Evolutionary conservation across 2,113 vertebrate genomes (phyloP).

Genomic region (Tiliqua scincoides): DNA sequence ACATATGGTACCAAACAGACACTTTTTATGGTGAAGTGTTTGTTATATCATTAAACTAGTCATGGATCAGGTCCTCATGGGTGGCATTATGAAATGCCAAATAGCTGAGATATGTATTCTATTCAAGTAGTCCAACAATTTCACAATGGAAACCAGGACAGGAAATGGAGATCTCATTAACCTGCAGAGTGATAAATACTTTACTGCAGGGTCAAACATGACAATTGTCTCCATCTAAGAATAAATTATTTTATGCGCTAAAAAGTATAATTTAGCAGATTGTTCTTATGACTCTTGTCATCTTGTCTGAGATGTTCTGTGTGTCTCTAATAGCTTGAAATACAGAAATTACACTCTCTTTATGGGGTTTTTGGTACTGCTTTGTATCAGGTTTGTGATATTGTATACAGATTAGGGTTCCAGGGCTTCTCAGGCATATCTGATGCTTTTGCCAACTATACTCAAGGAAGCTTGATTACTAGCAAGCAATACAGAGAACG

Average conservation of each 20-base stretch:
- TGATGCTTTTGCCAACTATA: slow-evolving; percentile 34
- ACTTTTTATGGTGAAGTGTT: not conserved
- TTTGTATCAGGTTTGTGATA: not conserved
- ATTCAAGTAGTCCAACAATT: not conserved
- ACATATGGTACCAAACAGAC: not conserved
- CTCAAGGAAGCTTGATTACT: not conserved
- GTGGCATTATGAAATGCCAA: slow-evolving; percentile 13
- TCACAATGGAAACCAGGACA: not conserved
- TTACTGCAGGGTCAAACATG: slow-evolving; percentile 27
- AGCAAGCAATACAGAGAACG: not conserved
- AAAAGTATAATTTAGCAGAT: slow-evolving; percentile 45
- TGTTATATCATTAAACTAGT: not conserved
- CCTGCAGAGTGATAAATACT: slow-evolving; percentile 7
- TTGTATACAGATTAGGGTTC: not conserved
- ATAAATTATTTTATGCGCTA: slow-evolving; percentile 45
- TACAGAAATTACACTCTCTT: slow-evolving; percentile 34
- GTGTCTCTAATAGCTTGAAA: slow-evolving; percentile 18
- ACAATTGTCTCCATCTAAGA: slow-evolving; percentile 32
- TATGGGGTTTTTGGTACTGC: not conserved
- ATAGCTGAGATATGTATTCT: not conserved
- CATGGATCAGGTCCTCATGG: not conserved
- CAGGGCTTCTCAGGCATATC: slow-evolving; percentile 47
- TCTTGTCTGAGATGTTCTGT: slow-evolving; percentile 50
- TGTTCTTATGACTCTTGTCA: slow-evolving; percentile 52
- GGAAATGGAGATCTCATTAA: not conserved